Conservation (phyloP, 2,797 vertebrate species). For the Enoplosus armatus region DNA sequence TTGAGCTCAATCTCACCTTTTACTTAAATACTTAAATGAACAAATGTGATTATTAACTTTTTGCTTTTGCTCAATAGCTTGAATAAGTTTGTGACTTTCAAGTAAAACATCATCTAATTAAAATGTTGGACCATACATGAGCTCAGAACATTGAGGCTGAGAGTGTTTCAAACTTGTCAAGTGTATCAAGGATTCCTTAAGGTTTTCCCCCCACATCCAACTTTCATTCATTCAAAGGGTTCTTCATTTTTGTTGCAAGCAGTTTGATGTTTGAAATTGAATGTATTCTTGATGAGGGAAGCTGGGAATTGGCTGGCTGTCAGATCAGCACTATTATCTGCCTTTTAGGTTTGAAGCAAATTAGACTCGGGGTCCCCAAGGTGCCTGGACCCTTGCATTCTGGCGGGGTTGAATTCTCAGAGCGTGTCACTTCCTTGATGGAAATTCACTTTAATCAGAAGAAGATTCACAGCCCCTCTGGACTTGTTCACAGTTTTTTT, state of each 20-base stretch:
- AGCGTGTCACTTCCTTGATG: slow-evolving; percentile 77
- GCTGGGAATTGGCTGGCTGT: slow-evolving; percentile 80
- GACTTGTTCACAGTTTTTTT: slow-evolving; percentile 65
- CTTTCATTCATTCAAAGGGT: slow-evolving; percentile 71
- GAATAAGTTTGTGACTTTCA: slow-evolving; percentile 48
- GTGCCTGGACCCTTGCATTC: slow-evolving; percentile 72
- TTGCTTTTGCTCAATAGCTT: slow-evolving; percentile 15
- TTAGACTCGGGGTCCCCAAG: slow-evolving; percentile 81
- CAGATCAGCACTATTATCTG: slow-evolving; percentile 83
- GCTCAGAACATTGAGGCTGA: slow-evolving; percentile 34
- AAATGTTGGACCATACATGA: slow-evolving; percentile 31
- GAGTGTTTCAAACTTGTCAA: slow-evolving; percentile 65
- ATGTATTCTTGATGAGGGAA: slow-evolving; percentile 81
- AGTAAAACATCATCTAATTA: slow-evolving; percentile 50
- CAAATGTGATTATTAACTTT: slow-evolving; percentile 18
- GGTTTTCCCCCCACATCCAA: slow-evolving; percentile 31
- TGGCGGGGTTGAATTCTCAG: slow-evolving; percentile 67
- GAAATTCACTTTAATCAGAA: slow-evolving; percentile 82
- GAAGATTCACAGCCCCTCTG: slow-evolving; percentile 65
- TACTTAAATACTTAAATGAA: not conserved
- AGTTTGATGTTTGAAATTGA: slow-evolving; percentile 80
- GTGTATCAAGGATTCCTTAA: slow-evolving; percentile 63
- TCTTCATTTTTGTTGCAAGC: slow-evolving; percentile 73
- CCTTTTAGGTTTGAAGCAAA: slow-evolving; percentile 83
- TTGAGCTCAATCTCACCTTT: slow-evolving; percentile 6